A percentile compares a stretch with the other conserved stretches of the same genome.
Conservation (phyloP, 2,113 vertebrate genomes). For the Colinus virginianus region DNA sequence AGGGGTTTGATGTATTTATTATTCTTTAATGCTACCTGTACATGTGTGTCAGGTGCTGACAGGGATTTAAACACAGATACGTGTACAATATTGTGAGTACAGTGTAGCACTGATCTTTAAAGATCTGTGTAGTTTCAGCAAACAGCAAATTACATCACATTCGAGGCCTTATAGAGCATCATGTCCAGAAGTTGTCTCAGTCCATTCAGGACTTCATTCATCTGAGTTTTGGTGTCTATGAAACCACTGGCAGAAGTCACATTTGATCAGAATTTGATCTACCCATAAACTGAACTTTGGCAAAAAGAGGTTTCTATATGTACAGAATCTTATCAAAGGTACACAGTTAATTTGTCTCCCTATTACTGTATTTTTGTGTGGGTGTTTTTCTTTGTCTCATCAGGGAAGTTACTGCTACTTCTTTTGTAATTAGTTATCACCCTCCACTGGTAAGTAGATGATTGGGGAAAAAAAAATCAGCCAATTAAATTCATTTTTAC, state of each 20-base stretch:
- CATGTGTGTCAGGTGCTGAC: neutral
- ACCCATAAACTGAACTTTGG: neutral
- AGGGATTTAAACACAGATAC: rapidly evolving
- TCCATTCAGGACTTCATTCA: neutral
- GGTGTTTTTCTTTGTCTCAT: neutral
- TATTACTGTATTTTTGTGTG: neutral
- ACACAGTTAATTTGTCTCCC: no score
- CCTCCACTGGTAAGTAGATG: neutral
- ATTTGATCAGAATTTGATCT: neutral
- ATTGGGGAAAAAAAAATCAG: neutral
- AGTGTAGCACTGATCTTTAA: rapidly evolving
- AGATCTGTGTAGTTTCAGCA: neutral
- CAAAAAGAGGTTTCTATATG: neutral
- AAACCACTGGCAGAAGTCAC: neutral
- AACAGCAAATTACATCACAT: neutral
- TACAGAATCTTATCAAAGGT: no score
- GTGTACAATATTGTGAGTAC: neutral
- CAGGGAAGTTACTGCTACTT: neutral
- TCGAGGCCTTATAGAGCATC: neutral
- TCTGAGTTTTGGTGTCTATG: neutral
- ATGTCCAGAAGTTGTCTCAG: neutral
- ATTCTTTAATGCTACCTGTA: neutral
- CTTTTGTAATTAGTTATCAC: neutral
- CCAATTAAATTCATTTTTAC: neutral
- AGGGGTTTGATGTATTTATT: neutral